Evolutionary conservation across 1,140 invertebrate genomes (phyloP).

Genomic region (Lineus longissimus): DNA sequence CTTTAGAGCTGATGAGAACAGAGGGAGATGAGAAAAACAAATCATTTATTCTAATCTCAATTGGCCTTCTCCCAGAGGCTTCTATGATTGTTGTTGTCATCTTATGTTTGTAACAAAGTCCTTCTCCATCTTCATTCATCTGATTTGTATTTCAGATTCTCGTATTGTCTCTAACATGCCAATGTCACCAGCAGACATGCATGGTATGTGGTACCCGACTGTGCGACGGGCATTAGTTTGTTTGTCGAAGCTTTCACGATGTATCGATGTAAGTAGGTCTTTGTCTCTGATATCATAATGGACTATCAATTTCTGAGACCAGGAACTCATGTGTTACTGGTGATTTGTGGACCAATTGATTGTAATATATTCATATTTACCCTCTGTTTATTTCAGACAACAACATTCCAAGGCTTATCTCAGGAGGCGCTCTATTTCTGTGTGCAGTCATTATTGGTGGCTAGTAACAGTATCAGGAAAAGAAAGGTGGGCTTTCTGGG

Average conservation of each 20-base stretch:
- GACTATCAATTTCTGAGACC: too few species aligned
- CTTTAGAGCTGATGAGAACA: too few species aligned
- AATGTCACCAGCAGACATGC: constrained; percentile 86
- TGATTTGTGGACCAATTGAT: too few species aligned
- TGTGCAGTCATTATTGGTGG: constrained; percentile 80
- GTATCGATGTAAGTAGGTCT: constrained; percentile 69
- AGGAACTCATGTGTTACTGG: too few species aligned
- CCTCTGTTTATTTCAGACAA: too few species aligned
- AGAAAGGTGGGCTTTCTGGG: constrained; percentile 40
- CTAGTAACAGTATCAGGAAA: constrained; percentile 60
- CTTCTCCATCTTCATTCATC: neutral
- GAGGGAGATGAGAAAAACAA: too few species aligned
- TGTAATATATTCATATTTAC: too few species aligned
- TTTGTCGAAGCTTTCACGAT: constrained; percentile 89
- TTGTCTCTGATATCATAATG: neutral
- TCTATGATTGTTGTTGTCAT: neutral
- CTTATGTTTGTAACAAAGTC: neutral
- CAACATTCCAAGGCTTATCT: constrained; percentile 93
- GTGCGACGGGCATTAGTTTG: constrained; percentile 91
- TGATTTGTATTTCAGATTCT: constrained; percentile 17
- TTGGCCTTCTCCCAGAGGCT: neutral
- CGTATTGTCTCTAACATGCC: constrained; percentile 59
- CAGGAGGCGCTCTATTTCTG: constrained; percentile 91
- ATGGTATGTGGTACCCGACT: constrained; percentile 99
- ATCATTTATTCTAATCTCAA: neutral